Base-by-base conservation (phyloP, 1,140 invertebrate species). In the Apis cerana region DNA sequence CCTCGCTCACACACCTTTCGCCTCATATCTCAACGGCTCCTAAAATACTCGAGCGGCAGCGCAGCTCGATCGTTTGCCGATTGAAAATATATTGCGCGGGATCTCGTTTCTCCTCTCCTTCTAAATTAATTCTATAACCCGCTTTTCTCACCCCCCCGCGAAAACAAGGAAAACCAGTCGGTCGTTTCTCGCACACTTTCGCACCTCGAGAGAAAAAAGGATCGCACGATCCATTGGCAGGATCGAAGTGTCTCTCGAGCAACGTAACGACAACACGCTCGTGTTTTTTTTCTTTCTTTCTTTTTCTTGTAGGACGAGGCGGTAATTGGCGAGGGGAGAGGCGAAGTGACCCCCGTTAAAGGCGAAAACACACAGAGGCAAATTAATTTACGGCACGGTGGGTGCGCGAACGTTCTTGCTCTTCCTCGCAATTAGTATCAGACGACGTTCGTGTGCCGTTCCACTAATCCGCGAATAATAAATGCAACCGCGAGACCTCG, bases 381-480 rank as follows among this genome's bases (percentile, higher is more conserved):
- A 86, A 86, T 86, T 85, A 86, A 86, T 86, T 86, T 86, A 86
- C 82, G 76, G 76, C 64, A n/a, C 74, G 75, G 56, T 48, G 67
- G 61, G 59, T 17, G 76, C 69, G 76, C 72, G 69, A 52, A 61
- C 62, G 85, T 79, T 80, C 81, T 80, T 74, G 61, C 82, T 59
- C n/a, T 76, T 76, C 64, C 69, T 56, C 80, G 82, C 82, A 86
- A 84, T 88, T 88, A 89, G 84, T 85, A 89, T 88, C 87, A 65
- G 67, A 52, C 74, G 82, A 75, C 61, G 80, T 84, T 83, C 58
- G 87, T 78, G 62, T 71, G 83, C 64, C 78, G 77, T 88, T 88
- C 75, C 70, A 79, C 78, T 85, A 83, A 86, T 88, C 72, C 70
- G 68, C 77, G 77, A 83, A 86, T 84, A 84, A 87, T 72, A 84